A percentile compares a stretch with the other conserved stretches of the same genome.
These are phyloP conservation scores for Neuroterus valhalla DNA, from an alignment of 1,140 invertebrate species.

Conservation along the genomic window DNA sequence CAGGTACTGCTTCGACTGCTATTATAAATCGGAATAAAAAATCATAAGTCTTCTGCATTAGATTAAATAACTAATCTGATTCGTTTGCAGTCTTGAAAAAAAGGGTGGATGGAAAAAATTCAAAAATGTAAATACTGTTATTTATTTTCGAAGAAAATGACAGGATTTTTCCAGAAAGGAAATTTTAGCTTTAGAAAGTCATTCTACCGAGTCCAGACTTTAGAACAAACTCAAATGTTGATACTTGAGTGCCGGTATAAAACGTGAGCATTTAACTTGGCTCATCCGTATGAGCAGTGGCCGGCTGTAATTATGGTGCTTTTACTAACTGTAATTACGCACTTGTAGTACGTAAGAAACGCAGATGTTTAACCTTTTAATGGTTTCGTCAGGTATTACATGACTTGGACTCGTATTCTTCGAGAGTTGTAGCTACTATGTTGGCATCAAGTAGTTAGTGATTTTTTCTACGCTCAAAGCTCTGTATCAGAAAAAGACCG, in stretches of 20 bases:
- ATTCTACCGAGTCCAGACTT: not conserved
- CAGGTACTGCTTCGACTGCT: too few species aligned
- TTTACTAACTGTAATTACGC: constrained; percentile 24
- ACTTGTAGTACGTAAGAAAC: constrained; percentile 23
- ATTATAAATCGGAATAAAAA: too few species aligned
- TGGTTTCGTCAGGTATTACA: constrained; percentile 27
- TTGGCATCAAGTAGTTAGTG: constrained; percentile 22
- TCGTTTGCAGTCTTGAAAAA: too few species aligned
- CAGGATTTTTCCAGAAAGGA: not conserved
- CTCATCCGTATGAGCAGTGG: constrained; percentile 24
- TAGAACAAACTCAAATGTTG: constrained; percentile 19
- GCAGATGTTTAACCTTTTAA: constrained; percentile 28
- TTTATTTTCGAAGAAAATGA: too few species aligned
- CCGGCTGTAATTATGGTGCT: constrained; percentile 25
- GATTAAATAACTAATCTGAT: too few species aligned
- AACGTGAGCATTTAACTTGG: constrained; percentile 27
- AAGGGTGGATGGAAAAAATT: too few species aligned
- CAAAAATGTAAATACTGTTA: too few species aligned
- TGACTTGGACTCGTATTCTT: constrained; percentile 13
- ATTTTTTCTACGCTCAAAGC: not conserved
- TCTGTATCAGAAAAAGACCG: not conserved
- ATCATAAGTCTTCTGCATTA: too few species aligned
- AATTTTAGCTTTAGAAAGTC: constrained; percentile 5
- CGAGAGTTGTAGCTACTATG: not conserved
- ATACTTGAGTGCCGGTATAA: not conserved